Evolutionary conservation across 1,140 invertebrate genomes (phyloP), one percentile per base, ranked within the genome.

Genomic region (Neodiprion lecontei): DNA sequence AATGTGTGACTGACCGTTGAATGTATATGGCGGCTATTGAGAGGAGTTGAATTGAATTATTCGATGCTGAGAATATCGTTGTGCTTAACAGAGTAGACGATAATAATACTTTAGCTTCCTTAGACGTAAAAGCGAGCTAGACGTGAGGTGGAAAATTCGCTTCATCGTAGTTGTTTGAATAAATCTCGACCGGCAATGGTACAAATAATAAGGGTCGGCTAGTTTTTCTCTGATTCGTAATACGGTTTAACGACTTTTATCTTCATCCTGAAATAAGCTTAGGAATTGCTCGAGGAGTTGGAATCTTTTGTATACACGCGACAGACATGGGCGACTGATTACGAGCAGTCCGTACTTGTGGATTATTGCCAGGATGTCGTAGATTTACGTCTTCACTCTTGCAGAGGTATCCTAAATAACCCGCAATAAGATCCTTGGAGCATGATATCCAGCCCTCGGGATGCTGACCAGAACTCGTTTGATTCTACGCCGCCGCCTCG

Each of bases 341-440:
- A 9, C n/a, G 53, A 61, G n/a, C 53, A 61, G 53, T 40, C 3
- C 53, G 53, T 14, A 7, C 53, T 17, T 12, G 9, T 17, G n/a
- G 5, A 61, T 61, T 61, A 61, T 61, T 61, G 9, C 53, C 53
- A 61, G 53, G 53, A 7, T 61, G 53, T 9, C 53, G 53, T 61
- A 61, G 53, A 61, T 61, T 61, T 61, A 61, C 53, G 53, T 61
- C 53, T 61, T 17, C 11, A 61, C 53, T 61, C 53, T 61, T 61
- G 28, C 28, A 1, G 1, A 14, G 4, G 11, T 61, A 17, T 61
- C n/a, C 53, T 8, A 61, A 14, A 61, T 17, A 17, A 7, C 53
- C 53, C 9, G 53, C 53, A 17, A 17, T 61, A 17, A 61, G 53
- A 61, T 61, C 53, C 53, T 14, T 61, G 11, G 0, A 61, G 11